These are phyloP conservation scores for Felis chaus DNA, from an alignment of 2,113 vertebrate genomes.

Conservation along the genomic window DNA sequence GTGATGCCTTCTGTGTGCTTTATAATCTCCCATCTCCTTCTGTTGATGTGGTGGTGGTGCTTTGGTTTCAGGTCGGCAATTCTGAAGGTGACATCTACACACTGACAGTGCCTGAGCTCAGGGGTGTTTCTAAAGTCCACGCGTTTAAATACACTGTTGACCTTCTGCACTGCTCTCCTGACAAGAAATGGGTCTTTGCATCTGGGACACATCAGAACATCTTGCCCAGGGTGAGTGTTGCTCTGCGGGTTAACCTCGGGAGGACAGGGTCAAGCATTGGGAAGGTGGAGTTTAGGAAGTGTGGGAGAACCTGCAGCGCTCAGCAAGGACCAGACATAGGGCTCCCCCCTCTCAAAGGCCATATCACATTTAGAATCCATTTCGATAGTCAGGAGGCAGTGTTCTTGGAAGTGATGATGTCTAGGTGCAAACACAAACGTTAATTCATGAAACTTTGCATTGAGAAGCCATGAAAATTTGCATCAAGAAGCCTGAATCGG, in stretches of 20 bases:
- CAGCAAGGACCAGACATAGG: neutral
- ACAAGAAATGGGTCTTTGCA: conserved; percentile 13
- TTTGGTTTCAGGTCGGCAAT: conserved; percentile 29
- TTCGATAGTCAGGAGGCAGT: neutral
- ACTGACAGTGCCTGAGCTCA: neutral
- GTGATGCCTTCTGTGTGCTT: neutral
- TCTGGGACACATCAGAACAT: neutral
- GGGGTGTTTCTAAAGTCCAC: neutral
- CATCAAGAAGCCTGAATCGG: neutral
- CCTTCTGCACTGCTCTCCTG: neutral
- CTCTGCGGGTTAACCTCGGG: neutral
- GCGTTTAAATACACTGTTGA: neutral
- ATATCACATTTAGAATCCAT: neutral
- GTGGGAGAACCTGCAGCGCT: neutral
- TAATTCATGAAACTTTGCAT: neutral
- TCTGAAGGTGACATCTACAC: neutral
- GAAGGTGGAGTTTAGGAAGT: neutral
- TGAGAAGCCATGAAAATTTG: neutral
- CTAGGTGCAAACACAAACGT: neutral
- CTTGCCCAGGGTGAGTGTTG: conserved; percentile 28
- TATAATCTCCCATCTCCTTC: neutral
- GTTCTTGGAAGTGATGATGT: neutral
- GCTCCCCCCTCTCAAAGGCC: neutral
- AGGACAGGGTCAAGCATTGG: neutral
- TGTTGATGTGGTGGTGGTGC: neutral